Conservation (phyloP, 2,113 vertebrate species). For the Steatornis caripensis region DNA sequence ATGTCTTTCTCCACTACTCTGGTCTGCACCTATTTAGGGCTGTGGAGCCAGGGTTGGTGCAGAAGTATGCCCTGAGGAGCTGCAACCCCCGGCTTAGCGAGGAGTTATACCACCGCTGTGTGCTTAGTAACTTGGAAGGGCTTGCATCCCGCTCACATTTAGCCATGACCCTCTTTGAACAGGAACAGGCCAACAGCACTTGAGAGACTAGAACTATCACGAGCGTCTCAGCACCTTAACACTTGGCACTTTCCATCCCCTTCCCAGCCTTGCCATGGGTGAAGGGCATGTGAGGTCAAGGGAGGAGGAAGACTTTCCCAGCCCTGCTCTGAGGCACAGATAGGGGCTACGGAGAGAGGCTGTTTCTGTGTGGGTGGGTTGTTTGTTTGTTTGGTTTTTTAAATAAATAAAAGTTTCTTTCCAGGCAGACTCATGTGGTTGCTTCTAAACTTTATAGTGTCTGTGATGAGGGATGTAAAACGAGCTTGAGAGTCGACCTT, state of each 20-base stretch:
- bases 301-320: background rate
- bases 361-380: background rate
- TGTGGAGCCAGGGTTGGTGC: slow-evolving; percentile 91
- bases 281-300: background rate
- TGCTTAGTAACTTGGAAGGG: slow-evolving; percentile 92
- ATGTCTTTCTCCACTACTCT: slow-evolving; percentile 93
- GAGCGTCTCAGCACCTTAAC: slow-evolving; percentile 57
- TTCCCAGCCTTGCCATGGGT: background rate
- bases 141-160: slow-evolving; percentile 89
- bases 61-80: slow-evolving; percentile 83
- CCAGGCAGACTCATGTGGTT: background rate
- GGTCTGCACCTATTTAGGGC: slow-evolving; percentile 92
- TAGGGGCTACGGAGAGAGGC: background rate
- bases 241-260: slow-evolving; percentile 52
- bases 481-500: background rate
- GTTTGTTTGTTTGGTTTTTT: background rate
- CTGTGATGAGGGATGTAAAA: background rate
- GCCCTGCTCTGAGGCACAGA: background rate
- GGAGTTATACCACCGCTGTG: slow-evolving; percentile 92
- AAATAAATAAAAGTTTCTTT: slow-evolving; percentile 41
- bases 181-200: slow-evolving; percentile 96
- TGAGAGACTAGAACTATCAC: slow-evolving; percentile 30
- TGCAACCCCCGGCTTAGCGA: slow-evolving; percentile 92
- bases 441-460: background rate
- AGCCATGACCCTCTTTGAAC: slow-evolving; percentile 91